A percentile compares a stretch with the other conserved stretches of the same genome.
Evolutionary conservation across 2,113 vertebrate genomes (phyloP).

Genomic region (Phaethornis superciliosus): DNA sequence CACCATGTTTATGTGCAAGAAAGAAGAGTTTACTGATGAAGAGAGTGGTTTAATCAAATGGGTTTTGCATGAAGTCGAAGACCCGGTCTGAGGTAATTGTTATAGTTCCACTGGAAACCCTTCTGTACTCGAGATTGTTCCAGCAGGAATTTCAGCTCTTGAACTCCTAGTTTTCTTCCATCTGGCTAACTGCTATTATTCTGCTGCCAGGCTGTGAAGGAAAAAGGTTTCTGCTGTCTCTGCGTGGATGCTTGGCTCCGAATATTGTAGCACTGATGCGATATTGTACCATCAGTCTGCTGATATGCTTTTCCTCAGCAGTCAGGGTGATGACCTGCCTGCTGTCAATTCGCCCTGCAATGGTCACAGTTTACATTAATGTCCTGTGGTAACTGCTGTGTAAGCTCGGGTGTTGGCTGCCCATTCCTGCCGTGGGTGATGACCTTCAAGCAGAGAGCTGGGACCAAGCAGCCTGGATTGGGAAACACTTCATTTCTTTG

Average conservation of each 20-base stretch:
- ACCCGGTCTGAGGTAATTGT: not conserved
- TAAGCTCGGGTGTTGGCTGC: not conserved
- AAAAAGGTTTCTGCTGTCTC: not conserved
- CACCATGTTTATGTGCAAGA: not conserved
- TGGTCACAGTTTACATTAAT: not conserved
- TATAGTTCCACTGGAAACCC: not conserved
- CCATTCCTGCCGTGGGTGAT: not conserved
- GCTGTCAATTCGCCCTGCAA: accelerated
- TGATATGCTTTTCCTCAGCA: not conserved
- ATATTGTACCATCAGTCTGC: accelerated
- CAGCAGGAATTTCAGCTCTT: not conserved
- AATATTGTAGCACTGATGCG: not conserved
- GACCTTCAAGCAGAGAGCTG: not conserved
- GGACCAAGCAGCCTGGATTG: not conserved
- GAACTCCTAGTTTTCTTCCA: not conserved
- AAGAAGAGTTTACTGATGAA: not conserved
- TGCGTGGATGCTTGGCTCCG: not conserved
- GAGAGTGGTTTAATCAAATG: not conserved
- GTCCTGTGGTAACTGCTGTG: not conserved
- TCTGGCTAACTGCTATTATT: not conserved
- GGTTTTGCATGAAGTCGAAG: not conserved
- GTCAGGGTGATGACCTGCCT: accelerated
- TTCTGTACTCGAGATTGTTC: not conserved
- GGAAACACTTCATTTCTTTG: not conserved
- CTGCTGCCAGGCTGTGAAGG: not conserved